These are phyloP conservation scores for Melieria crassipennis DNA, from an alignment of 2,888 invertebrate genomes.

Conservation along the genomic window DNA sequence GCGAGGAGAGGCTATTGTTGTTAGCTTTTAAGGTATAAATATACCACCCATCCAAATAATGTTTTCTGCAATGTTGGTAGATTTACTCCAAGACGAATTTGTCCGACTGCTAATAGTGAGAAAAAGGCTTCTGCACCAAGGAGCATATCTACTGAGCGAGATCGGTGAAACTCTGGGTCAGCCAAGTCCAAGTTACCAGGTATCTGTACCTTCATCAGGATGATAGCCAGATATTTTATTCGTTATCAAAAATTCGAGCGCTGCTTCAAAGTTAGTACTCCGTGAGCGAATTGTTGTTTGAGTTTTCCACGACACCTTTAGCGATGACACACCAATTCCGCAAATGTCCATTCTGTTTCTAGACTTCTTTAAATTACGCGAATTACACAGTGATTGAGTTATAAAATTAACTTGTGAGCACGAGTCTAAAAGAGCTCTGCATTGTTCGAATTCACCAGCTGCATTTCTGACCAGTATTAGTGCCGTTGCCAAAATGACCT, in stretches of 20 bases:
- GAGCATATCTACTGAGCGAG: conserved; percentile 28
- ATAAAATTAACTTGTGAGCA: conserved; percentile 36
- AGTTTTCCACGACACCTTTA: conserved; percentile 24
- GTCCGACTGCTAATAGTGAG: too few relatives aligned
- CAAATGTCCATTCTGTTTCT: conserved; percentile 17
- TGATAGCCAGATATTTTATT: conserved; percentile 25
- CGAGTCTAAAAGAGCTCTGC: conserved; percentile 9
- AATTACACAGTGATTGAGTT: conserved; percentile 14
- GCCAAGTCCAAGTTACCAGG: neutral
- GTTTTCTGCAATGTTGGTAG: conserved; percentile 39
- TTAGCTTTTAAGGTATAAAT: conserved; percentile 4
- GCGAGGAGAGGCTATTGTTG: neutral
- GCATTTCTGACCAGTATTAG: too few relatives aligned
- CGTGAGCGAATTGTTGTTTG: conserved; percentile 31
- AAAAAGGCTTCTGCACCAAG: conserved; percentile 20
- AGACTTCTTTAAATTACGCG: conserved; percentile 1
- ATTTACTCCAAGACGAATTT: neutral
- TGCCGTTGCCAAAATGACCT: too few relatives aligned
- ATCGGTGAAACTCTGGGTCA: neutral
- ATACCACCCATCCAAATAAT: conserved; percentile 35
- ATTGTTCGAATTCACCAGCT: too few relatives aligned
- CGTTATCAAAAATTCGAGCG: conserved; percentile 23
- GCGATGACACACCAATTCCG: conserved; percentile 14
- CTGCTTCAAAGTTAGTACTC: conserved; percentile 17
- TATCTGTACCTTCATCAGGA: conserved; percentile 12